Percentiles rank a stretch among this genome's conserved stretches.
These are phyloP conservation scores for Macaria liturata DNA, from an alignment of 2,888 invertebrate genomes.

Conservation along the genomic window DNA sequence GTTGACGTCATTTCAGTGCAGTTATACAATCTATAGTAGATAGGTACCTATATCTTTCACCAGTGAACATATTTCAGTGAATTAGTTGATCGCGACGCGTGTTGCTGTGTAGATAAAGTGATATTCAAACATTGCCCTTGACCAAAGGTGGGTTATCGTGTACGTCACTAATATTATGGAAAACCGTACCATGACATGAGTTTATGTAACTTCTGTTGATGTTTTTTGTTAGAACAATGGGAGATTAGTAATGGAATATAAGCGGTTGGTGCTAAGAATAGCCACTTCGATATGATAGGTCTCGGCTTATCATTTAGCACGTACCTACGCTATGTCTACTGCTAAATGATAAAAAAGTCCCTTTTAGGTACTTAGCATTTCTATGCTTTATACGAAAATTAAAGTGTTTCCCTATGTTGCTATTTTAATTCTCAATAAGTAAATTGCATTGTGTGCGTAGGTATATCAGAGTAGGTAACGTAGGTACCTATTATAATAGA, in stretches of 20 bases:
- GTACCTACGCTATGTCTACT: too few species aligned
- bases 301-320: too few species aligned
- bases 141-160: conserved; percentile 27
- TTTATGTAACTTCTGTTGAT: conserved; percentile 7
- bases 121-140: conserved; percentile 25
- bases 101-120: conserved; percentile 20
- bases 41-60: neutral
- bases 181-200: conserved; percentile 7
- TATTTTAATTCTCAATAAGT: too few species aligned
- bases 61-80: conserved; percentile 8
- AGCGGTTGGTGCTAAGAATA: too few species aligned
- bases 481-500: too few species aligned
- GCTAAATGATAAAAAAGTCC: too few species aligned
- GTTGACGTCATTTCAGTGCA: conserved; percentile 18
- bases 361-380: too few species aligned
- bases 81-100: conserved; percentile 1
- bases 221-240: conserved; percentile 2
- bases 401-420: too few species aligned
- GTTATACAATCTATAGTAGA: conserved; percentile 1
- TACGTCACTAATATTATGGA: conserved; percentile 20
- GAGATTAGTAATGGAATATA: neutral
- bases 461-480: too few species aligned
- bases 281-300: too few species aligned
- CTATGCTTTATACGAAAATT: too few species aligned
- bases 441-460: too few species aligned